Percentiles rank a stretch among this genome's conserved stretches.
Evolutionary conservation across 1,140 invertebrate species (phyloP).

Genomic region (Latrodectus geometricus): DNA sequence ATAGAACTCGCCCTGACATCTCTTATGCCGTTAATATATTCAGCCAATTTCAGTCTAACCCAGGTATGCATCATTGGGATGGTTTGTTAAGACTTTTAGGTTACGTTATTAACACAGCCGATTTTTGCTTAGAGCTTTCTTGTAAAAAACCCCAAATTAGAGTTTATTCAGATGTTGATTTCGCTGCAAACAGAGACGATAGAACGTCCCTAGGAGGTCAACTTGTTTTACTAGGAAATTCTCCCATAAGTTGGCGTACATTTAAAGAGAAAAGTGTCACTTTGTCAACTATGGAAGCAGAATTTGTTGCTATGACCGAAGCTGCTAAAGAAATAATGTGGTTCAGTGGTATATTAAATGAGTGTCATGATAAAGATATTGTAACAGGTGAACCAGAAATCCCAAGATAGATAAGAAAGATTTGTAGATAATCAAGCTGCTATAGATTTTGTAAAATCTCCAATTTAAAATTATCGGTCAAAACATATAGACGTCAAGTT

Average conservation of each 20-base stretch:
- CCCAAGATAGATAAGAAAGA: background rate
- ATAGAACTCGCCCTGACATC: conserved; percentile 25
- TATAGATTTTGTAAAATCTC: conserved; percentile 16
- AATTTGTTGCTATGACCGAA: conserved; percentile 68
- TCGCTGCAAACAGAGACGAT: conserved; percentile 41
- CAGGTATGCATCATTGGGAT: conserved; percentile 25
- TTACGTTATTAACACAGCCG: background rate
- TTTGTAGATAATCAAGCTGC: conserved; percentile 12
- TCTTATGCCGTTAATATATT: conserved; percentile 2
- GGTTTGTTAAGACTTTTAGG: background rate
- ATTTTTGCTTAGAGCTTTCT: background rate
- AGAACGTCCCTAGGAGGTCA: conserved; percentile 62
- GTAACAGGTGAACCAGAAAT: background rate
- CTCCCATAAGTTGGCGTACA: conserved; percentile 65
- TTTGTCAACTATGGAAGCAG: conserved; percentile 67
- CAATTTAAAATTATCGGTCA: background rate
- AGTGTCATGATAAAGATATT: conserved; percentile 9
- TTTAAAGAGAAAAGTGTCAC: conserved; percentile 66
- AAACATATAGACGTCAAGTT: conserved; percentile 20
- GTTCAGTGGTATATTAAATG: conserved; percentile 57
- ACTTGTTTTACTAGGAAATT: conserved; percentile 14
- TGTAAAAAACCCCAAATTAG: background rate
- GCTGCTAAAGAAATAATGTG: conserved; percentile 67
- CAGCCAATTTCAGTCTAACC: background rate
- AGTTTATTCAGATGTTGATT: conserved; percentile 17